Conservation (phyloP, 2,888 invertebrate genomes). For the Meghimatium bilineatum region DNA sequence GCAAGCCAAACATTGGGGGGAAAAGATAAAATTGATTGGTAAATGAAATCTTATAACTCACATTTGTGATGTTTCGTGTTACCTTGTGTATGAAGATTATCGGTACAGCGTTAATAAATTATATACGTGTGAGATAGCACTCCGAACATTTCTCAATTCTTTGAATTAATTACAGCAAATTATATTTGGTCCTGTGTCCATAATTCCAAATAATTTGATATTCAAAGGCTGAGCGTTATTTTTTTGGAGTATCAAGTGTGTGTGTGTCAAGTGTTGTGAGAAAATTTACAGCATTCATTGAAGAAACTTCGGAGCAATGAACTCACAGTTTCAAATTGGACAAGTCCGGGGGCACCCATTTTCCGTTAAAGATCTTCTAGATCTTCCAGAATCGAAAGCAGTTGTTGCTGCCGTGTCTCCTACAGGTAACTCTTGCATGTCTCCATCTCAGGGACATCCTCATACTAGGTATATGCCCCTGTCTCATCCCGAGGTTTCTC, state of each 20-base stretch:
- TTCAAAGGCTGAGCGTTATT: not conserved
- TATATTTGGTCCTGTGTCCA: not conserved
- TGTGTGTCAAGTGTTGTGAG: not conserved
- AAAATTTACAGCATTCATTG: not conserved
- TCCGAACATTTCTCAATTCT: too few relatives aligned
- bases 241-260: not conserved
- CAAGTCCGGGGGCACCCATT: conserved; percentile 87
- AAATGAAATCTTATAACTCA: too few relatives aligned
- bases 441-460: conserved; percentile 55
- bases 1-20: too few relatives aligned
- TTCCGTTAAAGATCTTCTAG: conserved; percentile 94
- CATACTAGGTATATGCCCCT: conserved; percentile 46
- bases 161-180: too few relatives aligned
- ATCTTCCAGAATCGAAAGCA: conserved; percentile 84
- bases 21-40: too few relatives aligned
- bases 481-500: conserved; percentile 43
- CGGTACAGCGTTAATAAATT: too few relatives aligned
- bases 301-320: not conserved
- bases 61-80: too few relatives aligned
- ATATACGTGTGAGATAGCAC: too few relatives aligned
- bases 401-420: conserved; percentile 51
- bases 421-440: conserved; percentile 38
- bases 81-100: too few relatives aligned
- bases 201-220: not conserved
- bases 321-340: conserved; percentile 80